A percentile compares a stretch with the other conserved stretches of the same genome.
Evolutionary conservation across 2,113 vertebrate genomes (phyloP).

Genomic region (Pterocles gutturalis): DNA sequence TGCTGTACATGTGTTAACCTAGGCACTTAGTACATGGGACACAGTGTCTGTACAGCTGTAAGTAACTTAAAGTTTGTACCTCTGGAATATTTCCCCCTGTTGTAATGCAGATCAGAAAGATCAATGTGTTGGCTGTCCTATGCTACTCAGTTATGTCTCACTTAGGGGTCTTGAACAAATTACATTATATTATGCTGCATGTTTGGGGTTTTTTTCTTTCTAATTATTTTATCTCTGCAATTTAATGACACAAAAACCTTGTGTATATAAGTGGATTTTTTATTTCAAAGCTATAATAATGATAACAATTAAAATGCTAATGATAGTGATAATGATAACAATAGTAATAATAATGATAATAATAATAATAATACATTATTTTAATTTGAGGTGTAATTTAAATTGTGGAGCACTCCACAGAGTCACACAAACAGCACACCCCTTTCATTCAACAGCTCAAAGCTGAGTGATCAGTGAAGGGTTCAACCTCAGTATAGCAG

Average conservation of each 20-base stretch:
- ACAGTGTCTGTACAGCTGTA: neutral
- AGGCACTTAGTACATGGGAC: neutral
- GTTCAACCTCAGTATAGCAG: neutral
- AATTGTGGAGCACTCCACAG: neutral
- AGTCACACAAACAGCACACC: neutral
- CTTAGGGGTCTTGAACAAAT: neutral
- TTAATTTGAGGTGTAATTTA: neutral
- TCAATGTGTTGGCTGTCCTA: accelerated
- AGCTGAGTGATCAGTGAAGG: neutral
- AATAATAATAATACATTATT: neutral
- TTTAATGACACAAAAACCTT: neutral
- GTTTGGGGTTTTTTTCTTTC: neutral
- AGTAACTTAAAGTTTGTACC: neutral
- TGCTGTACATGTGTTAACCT: neutral
- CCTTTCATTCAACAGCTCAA: neutral
- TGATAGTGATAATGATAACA: no score
- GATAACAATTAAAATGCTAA: no score
- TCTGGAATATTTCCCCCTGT: neutral
- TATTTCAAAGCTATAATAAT: neutral
- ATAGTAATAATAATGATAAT: no score
- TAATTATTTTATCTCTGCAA: neutral
- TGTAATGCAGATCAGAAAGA: neutral
- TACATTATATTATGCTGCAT: neutral
- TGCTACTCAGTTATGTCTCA: neutral
- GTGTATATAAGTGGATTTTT: neutral